Base-by-base conservation (phyloP, 1,140 invertebrate species). In the Chrysopa pallens region DNA sequence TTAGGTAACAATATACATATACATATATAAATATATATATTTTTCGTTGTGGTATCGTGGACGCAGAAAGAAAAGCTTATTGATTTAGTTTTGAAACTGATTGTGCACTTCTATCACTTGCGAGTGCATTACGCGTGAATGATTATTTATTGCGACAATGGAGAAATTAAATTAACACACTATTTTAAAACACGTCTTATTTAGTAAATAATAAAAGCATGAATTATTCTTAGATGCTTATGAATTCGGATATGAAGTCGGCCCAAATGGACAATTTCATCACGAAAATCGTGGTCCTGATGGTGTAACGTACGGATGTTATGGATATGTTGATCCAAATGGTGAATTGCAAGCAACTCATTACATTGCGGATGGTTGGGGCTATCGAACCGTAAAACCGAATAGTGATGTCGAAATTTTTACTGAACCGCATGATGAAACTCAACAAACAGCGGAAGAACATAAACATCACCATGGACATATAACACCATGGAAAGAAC, bases 231-330 rank as follows among this genome's bases (percentile, higher is more conserved):
- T 49, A 78, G 76, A 69, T 55, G 67, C 74, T 38, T 81, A 80
- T 54, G 74, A 75, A 51, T 82, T 78, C 53, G 77, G 78, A 38
- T 81, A 81, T 53, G 74, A 81, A 55, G 69, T 83, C 1, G 75
- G 72, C 42, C 71, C 73, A 0, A 72, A 73, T 50, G 79, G 79
- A 8, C 80, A 83, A 54, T 84, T 84, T 54, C 79, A 84, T 52
- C 79, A 85, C 49, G 81, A 85, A 62, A 72, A 66, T 31, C 68
- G 73, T 41, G 78, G 76, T 9, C 70, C 76, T 0, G 78, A 83
- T 51, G 76, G 76, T 8, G 73, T 84, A 12, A 81, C 80, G 0
- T 84, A 82, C 46, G 81, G 81, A 47, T 84, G 80, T 57, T 84
- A 83, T 46, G 81, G 81, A 33, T 79, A 78, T 52, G 68, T 83